Evolutionary conservation across 2,888 invertebrate genomes (phyloP).

Genomic region (Rugalucina vietnamica): DNA sequence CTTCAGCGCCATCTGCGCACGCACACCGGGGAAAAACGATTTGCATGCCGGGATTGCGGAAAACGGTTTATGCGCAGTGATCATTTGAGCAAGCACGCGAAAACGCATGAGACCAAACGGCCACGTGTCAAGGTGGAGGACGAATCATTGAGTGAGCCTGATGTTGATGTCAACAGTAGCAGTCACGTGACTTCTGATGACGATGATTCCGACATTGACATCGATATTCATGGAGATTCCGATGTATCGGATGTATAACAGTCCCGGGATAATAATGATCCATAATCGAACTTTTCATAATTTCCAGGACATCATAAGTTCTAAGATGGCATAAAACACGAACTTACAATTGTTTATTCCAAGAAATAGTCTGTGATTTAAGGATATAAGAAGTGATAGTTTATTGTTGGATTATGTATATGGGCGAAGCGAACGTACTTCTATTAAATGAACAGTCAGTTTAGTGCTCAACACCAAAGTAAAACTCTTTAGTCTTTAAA

Average conservation of each 20-base stretch:
- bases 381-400: too few species aligned
- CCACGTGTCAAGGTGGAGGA: slow-evolving; percentile 49
- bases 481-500: too few species aligned
- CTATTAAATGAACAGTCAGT: too few species aligned
- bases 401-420: too few species aligned
- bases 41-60: slow-evolving; percentile 92
- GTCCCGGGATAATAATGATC: too few species aligned
- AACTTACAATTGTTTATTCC: too few species aligned
- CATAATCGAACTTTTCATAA: too few species aligned
- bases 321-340: too few species aligned
- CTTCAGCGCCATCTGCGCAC: slow-evolving; percentile 97
- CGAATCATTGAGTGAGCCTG: slow-evolving; percentile 47
- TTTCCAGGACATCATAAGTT: too few species aligned
- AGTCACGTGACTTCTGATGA: slow-evolving; percentile 54
- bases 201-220: slow-evolving; percentile 72
- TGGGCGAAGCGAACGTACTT: too few species aligned
- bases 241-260: slow-evolving; percentile 57
- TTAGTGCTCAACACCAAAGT: too few species aligned
- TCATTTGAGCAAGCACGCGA: slow-evolving; percentile 95
- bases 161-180: slow-evolving; percentile 19
- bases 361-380: too few species aligned
- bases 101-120: slow-evolving; percentile 88
- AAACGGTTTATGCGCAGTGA: slow-evolving; percentile 97
- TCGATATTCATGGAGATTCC: slow-evolving; percentile 71
- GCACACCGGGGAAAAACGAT: slow-evolving; percentile 96